Evolutionary conservation across 2,888 invertebrate genomes (phyloP).

Genomic region (Chesias legatella): DNA sequence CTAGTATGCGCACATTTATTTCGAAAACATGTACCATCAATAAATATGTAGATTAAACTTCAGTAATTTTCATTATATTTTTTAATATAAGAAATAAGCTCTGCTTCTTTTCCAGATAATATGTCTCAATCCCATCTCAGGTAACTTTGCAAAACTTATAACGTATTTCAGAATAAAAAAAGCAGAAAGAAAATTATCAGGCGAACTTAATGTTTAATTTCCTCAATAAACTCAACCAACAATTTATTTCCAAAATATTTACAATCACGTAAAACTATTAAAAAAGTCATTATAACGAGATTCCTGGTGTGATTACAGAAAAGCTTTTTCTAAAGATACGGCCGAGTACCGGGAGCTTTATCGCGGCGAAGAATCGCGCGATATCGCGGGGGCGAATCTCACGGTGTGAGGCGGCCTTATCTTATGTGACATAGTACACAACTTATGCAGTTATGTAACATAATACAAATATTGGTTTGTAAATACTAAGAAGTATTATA

Average conservation of each 20-base stretch:
- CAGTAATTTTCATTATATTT: too few species aligned
- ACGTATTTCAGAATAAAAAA: neutral
- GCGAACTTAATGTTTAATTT: too few species aligned
- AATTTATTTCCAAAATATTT: constrained; percentile 28
- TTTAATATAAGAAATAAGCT: too few species aligned
- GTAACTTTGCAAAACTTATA: neutral
- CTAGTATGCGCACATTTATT: too few species aligned
- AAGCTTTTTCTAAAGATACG: constrained; percentile 64
- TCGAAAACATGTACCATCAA: too few species aligned
- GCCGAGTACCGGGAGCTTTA: constrained; percentile 47
- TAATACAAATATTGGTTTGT: too few species aligned
- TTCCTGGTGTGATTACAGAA: constrained; percentile 51
- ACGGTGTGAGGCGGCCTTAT: constrained; percentile 29
- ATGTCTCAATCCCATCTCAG: too few species aligned
- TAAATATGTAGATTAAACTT: too few species aligned
- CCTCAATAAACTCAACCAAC: neutral
- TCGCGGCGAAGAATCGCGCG: constrained; percentile 48
- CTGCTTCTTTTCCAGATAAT: too few species aligned
- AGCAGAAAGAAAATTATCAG: neutral
- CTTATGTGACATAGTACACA: constrained; percentile 9
- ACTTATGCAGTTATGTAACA: too few species aligned
- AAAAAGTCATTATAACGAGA: constrained; percentile 63
- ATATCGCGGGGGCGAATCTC: constrained; percentile 50
- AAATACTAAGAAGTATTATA: too few species aligned
- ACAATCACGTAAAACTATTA: constrained; percentile 47